Evolutionary conservation across 2,888 invertebrate species (phyloP).

Genomic region (Clitarchus hookeri): DNA sequence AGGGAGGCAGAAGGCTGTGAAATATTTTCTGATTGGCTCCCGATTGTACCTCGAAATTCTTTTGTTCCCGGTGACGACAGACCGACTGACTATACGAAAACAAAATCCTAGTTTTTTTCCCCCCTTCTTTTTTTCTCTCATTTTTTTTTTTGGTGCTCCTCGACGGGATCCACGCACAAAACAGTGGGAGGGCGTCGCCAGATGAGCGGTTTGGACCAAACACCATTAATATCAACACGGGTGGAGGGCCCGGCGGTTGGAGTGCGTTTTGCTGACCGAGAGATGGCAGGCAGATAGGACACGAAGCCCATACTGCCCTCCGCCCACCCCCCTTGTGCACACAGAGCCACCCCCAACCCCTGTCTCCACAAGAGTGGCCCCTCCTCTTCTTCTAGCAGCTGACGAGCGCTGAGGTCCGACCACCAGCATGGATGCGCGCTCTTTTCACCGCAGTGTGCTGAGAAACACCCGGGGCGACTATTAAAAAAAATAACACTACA

Average conservation of each 20-base stretch:
- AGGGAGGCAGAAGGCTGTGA: background rate
- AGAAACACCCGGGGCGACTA: background rate
- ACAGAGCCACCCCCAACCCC: background rate
- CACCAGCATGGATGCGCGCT: background rate
- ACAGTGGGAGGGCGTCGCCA: background rate
- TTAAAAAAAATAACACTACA: constrained; percentile 14
- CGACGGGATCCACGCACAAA: background rate
- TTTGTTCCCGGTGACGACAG: background rate
- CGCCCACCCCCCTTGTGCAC: background rate
- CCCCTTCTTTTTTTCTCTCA: background rate
- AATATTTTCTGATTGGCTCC: constrained; percentile 7
- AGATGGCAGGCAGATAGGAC: constrained; percentile 24
- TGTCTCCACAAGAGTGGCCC: background rate
- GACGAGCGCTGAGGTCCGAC: background rate
- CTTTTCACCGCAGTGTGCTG: background rate
- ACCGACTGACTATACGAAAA: background rate
- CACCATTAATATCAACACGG: constrained; percentile 20
- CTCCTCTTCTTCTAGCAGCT: background rate
- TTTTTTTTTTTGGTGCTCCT: background rate
- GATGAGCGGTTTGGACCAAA: constrained; percentile 10
- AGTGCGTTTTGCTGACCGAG: constrained; percentile 23
- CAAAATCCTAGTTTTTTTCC: background rate
- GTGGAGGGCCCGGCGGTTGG: background rate
- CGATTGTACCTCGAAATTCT: background rate
- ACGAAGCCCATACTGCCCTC: background rate